phyloP scores from a whole-genome alignment of 2,113 vertebrate genomes.

The Lontra canadensis region DNA sequence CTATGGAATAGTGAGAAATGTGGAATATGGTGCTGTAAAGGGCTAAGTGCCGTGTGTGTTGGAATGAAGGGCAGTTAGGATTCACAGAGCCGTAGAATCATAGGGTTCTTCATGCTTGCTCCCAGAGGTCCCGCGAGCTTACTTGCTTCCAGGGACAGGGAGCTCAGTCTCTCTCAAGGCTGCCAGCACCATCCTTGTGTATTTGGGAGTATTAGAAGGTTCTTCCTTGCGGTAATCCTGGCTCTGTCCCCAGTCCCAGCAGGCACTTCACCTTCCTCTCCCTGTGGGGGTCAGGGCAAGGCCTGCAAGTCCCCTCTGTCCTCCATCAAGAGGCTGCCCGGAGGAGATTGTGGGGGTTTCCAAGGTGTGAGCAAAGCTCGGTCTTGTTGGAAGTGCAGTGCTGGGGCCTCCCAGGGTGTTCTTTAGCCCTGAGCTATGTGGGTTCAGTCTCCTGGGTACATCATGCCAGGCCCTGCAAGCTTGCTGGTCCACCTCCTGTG shows the following conservation, averaged over 20 bases:
- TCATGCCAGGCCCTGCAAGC: neutral
- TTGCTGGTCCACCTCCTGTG: neutral
- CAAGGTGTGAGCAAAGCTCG: neutral
- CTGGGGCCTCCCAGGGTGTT: neutral
- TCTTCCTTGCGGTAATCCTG: neutral
- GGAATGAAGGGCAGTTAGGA: neutral
- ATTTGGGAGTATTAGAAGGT: neutral
- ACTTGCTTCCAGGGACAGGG: neutral
- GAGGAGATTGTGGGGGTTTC: neutral
- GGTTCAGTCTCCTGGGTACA: neutral
- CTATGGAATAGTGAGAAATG: neutral
- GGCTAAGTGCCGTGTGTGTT: neutral
- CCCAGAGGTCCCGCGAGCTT: neutral
- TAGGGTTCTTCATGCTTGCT: neutral
- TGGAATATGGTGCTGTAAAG: neutral
- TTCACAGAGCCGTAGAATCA: neutral
- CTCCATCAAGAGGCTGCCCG: neutral
- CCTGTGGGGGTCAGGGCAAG: neutral
- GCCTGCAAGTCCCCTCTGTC: neutral
- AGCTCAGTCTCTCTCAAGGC: neutral
- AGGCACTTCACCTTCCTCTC: neutral
- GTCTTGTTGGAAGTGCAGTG: neutral
- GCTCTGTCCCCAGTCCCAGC: neutral
- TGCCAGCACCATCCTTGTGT: neutral
- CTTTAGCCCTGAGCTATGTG: neutral